Evolutionary conservation across 2,888 invertebrate species (phyloP), one percentile per base, ranked within the genome.

Genomic region (Tetragonisca angustula): DNA sequence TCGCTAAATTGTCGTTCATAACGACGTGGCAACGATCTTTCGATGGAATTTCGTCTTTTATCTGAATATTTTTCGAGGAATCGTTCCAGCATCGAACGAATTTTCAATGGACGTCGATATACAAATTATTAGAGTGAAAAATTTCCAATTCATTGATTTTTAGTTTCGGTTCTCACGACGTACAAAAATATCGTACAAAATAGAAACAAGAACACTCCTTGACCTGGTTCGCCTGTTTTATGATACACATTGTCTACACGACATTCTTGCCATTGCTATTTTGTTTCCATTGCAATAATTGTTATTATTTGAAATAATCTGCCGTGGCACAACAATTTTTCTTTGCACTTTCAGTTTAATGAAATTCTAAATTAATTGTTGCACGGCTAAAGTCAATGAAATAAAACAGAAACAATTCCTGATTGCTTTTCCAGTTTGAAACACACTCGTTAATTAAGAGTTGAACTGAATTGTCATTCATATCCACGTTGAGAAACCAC

Each of bases 391-490:
- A 21, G 21, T 21, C 3, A 52, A 52, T 6, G 21, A 6, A 52
- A 52, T 5, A 52, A 52, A 52, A 52, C 43, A 9, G 15, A 56
- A 56, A 24, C 2, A 15, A 61, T 27, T 2, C 11, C 49, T 11
- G 62, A 52, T 24, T 36, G 4, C 24, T 54, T 43, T 74, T 43
- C 19, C 17, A 65, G 13, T 65, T 43, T 27, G 4, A 27, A 27
- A 19, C 50, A 15, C n/a, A n/a, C 32, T 4, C n/a, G 5, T 19
- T 24, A 43, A 50, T 65, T 21, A 6, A 6, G 54, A 65, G 32
- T 52, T 64, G 65, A 56, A 69, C 56, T n/a, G 27, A 24, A 69
- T 49, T 49, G 64, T 73, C 21, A n/a, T 32, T 54, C 65, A n/a
- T 72, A 32, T 54, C 17, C n/a, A 15, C 11, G 43, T 21, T 4